These are phyloP conservation scores for Toxonevra muliebris DNA, from an alignment of 2,888 invertebrate genomes.

Conservation along the genomic window DNA sequence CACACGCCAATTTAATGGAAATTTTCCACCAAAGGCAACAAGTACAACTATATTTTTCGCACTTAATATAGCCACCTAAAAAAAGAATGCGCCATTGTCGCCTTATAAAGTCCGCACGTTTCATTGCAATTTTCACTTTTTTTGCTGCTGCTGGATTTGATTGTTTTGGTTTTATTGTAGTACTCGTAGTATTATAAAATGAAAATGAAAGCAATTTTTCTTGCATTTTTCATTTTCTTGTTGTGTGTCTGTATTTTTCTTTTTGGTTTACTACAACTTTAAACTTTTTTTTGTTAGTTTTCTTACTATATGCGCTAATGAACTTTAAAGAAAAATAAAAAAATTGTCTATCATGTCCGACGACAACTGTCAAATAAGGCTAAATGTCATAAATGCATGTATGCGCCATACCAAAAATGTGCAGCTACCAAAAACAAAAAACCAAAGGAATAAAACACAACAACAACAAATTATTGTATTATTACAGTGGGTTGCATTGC, in stretches of 20 bases:
- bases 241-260: not conserved
- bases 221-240: not conserved
- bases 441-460: not conserved
- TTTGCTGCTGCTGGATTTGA: not conserved
- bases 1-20: not conserved
- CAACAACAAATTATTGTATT: slow-evolving; percentile 1
- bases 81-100: no score
- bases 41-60: no score
- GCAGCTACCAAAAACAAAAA: not conserved
- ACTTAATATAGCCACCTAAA: no score
- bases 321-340: slow-evolving; percentile 9
- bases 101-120: no score
- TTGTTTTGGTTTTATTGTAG: not conserved
- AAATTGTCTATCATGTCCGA: slow-evolving; percentile 10
- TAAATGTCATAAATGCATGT: slow-evolving; percentile 28
- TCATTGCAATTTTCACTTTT: slow-evolving; percentile 12
- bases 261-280: not conserved
- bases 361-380: slow-evolving; percentile 29
- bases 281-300: not conserved
- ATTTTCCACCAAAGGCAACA: slow-evolving; percentile 1
- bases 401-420: not conserved
- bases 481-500: not conserved
- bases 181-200: no score
- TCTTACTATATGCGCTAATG: slow-evolving; percentile 3
- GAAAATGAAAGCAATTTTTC: slow-evolving; percentile 12